Conservation (phyloP, 2,113 vertebrate genomes). For the Propithecus coquereli region DNA sequence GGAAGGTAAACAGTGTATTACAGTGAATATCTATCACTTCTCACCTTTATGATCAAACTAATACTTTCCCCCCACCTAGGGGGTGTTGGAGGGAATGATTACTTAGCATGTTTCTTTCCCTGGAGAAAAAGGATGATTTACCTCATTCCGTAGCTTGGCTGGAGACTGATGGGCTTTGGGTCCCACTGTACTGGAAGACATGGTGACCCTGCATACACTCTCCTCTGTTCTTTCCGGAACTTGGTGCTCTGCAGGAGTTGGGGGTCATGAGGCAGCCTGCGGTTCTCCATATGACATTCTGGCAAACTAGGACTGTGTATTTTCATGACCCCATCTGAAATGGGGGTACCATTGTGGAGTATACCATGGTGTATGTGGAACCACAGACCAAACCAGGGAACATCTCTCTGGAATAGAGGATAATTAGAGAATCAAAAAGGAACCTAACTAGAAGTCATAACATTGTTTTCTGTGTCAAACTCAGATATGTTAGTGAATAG, state of each 20-base stretch:
- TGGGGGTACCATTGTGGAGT: not conserved
- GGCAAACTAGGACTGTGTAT: not conserved
- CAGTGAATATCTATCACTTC: not conserved
- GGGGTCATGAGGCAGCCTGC: not conserved
- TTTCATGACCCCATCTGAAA: not conserved
- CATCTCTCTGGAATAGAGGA: not conserved
- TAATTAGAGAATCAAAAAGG: not conserved
- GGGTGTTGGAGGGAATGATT: not conserved
- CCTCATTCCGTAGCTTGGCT: not conserved
- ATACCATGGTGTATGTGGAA: not conserved
- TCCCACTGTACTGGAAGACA: not conserved
- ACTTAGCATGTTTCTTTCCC: not conserved
- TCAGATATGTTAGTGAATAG: not conserved
- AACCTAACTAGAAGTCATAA: not conserved
- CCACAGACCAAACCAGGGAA: not conserved
- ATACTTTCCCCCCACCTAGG: not conserved
- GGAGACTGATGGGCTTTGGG: not conserved
- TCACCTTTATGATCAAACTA: not conserved
- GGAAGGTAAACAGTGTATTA: not conserved
- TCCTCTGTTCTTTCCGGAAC: not conserved
- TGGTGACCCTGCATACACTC: not conserved
- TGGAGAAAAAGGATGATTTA: not conserved
- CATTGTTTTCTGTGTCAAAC: slow-evolving; percentile 4
- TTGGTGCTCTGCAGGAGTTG: not conserved
- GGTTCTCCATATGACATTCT: not conserved